These are phyloP conservation scores for Forbesichthys papilliferus DNA, from an alignment of 2,113 vertebrate species.

Conservation along the genomic window DNA sequence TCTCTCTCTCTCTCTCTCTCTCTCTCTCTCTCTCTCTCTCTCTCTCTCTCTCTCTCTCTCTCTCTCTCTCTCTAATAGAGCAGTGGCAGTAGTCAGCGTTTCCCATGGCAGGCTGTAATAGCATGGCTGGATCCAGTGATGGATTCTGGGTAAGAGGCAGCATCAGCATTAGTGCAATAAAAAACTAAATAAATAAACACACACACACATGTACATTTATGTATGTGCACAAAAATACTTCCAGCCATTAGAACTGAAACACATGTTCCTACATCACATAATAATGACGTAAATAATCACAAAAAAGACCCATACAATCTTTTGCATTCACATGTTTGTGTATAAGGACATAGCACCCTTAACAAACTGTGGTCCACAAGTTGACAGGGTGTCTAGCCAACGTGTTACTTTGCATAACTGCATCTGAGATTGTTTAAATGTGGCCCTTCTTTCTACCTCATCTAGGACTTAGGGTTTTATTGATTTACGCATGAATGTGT, in stretches of 20 bases:
- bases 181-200: slow-evolving; percentile 39
- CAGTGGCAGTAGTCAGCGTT: slow-evolving; percentile 76
- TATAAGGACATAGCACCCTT: background rate
- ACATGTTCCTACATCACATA: background rate
- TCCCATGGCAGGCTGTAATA: slow-evolving; percentile 72
- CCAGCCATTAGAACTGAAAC: background rate
- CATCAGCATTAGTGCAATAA: slow-evolving; percentile 68
- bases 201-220: slow-evolving; percentile 25
- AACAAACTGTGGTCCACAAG: background rate
- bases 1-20: too few species aligned
- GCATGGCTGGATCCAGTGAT: slow-evolving; percentile 74
- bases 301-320: background rate
- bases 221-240: slow-evolving; percentile 43
- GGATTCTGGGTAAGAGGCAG: slow-evolving; percentile 71
- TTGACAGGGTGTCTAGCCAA: background rate
- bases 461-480: slow-evolving; percentile 60
- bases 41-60: too few species aligned
- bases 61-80: too few species aligned
- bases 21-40: too few species aligned
- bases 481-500: slow-evolving; percentile 77
- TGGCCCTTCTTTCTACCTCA: slow-evolving; percentile 1
- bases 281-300: background rate
- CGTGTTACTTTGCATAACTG: slow-evolving; percentile 26
- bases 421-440: slow-evolving; percentile 10
- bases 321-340: slow-evolving; percentile 10